Conservation (phyloP, 2,888 invertebrate species). For the Drosophila recens region DNA sequence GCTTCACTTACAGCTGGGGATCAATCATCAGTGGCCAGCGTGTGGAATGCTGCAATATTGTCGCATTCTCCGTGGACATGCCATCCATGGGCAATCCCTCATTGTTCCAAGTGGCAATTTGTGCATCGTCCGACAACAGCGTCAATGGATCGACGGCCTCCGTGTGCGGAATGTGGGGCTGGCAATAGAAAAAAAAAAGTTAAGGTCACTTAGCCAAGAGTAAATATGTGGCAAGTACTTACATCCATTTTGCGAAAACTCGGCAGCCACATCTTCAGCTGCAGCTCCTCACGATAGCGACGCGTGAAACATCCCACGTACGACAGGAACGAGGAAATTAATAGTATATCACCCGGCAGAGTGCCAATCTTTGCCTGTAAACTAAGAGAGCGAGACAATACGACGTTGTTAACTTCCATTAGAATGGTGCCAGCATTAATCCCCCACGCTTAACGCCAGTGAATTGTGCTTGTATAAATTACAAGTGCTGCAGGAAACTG, state of each 20-base stretch:
- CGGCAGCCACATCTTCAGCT: constrained; percentile 93
- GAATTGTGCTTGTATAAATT: constrained; percentile 74
- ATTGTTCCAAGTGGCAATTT: constrained; percentile 97
- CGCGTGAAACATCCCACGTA: constrained; percentile 98
- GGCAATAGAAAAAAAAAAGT: constrained; percentile 5
- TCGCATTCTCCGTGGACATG: constrained; percentile 98
- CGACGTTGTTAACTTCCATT: constrained; percentile 4
- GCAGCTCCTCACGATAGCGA: constrained; percentile 92
- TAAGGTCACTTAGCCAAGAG: constrained; percentile 10
- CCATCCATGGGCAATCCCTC: constrained; percentile 96
- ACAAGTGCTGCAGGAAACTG: constrained; percentile 60
- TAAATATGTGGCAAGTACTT: constrained; percentile 57
- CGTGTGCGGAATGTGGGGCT: constrained; percentile 92
- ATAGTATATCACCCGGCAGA: constrained; percentile 95
- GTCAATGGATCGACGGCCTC: constrained; percentile 92
- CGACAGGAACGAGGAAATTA: constrained; percentile 97
- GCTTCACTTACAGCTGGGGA: constrained; percentile 90
- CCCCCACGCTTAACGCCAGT: constrained; percentile 45
- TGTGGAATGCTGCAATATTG: constrained; percentile 94
- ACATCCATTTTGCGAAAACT: constrained; percentile 89
- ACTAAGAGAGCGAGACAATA: constrained; percentile 79
- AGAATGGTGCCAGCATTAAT: constrained; percentile 39
- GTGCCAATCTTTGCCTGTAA: constrained; percentile 91
- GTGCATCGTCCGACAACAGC: constrained; percentile 95
- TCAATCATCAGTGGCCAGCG: constrained; percentile 99